Percentiles rank a stretch among this genome's conserved stretches.
Conservation (phyloP, 2,888 invertebrate genomes). For the Phasia obesa region DNA sequence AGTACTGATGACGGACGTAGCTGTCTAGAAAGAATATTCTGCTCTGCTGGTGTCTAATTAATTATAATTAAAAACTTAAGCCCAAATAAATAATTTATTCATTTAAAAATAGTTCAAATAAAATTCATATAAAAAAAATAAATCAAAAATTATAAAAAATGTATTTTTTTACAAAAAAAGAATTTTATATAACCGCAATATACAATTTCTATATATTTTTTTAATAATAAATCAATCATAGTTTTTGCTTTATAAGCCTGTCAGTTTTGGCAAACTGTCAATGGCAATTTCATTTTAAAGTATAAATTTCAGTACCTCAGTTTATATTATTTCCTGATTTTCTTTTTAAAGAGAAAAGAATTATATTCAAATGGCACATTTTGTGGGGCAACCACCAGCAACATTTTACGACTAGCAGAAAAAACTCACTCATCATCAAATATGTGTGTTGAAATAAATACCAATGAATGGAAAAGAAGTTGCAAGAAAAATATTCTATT, state of each 20-base stretch:
- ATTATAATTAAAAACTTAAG: too few species aligned
- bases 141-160: too few species aligned
- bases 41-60: too few species aligned
- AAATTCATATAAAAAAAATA: too few species aligned
- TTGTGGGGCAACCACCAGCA: constrained; percentile 42
- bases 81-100: too few species aligned
- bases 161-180: too few species aligned
- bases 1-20: too few species aligned
- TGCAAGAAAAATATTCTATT: neutral
- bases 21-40: too few species aligned
- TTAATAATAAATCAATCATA: constrained; percentile 35
- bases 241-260: constrained; percentile 22
- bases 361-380: constrained; percentile 40
- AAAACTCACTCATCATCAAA: constrained; percentile 36
- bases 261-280: constrained; percentile 58
- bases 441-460: constrained; percentile 32
- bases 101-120: too few species aligned
- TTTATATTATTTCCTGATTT: constrained; percentile 12
- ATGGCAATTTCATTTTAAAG: constrained; percentile 38
- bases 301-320: neutral
- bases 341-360: neutral
- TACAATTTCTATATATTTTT: too few species aligned
- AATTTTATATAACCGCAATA: too few species aligned
- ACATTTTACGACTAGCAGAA: constrained; percentile 52
- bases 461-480: constrained; percentile 30